A percentile compares a stretch with the other conserved stretches of the same genome.
These are phyloP conservation scores for Neosilurus hyrtlii DNA, from an alignment of 2,797 vertebrate genomes.

Conservation along the genomic window DNA sequence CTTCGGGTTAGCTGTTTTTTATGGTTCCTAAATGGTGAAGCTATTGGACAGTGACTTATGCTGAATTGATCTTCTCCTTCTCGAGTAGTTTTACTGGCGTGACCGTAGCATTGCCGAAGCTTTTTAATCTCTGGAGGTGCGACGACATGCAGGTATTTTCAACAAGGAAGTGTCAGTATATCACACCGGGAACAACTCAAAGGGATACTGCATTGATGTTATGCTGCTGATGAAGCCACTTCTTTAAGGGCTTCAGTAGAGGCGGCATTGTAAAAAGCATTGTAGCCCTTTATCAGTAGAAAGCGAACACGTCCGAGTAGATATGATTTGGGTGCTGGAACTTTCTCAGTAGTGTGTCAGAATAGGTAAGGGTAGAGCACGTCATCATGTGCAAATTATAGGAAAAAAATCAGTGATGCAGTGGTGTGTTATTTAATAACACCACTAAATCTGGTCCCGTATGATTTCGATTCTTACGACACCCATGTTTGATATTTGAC, in stretches of 20 bases:
- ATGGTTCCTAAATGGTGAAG: slow-evolving; percentile 38
- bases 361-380: not conserved
- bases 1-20: slow-evolving; percentile 40
- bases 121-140: not conserved
- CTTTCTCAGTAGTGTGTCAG: not conserved
- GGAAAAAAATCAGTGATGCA: not conserved
- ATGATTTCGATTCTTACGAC: not conserved
- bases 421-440: not conserved
- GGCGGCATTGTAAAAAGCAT: not conserved
- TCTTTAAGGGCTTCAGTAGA: not conserved
- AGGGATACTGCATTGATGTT: not conserved
- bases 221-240: not conserved
- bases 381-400: not conserved
- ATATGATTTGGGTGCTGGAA: slow-evolving; percentile 5
- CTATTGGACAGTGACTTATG: slow-evolving; percentile 28
- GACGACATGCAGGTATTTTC: not conserved
- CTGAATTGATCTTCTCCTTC: slow-evolving; percentile 33
- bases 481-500: not conserved
- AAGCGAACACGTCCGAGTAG: not conserved
- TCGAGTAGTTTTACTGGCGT: not conserved
- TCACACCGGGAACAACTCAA: not conserved
- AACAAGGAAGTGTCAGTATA: not conserved
- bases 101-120: not conserved
- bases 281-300: not conserved
- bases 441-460: not conserved